Evolutionary conservation across 2,113 vertebrate species (phyloP).

Genomic region (Typhlomys cinereus): DNA sequence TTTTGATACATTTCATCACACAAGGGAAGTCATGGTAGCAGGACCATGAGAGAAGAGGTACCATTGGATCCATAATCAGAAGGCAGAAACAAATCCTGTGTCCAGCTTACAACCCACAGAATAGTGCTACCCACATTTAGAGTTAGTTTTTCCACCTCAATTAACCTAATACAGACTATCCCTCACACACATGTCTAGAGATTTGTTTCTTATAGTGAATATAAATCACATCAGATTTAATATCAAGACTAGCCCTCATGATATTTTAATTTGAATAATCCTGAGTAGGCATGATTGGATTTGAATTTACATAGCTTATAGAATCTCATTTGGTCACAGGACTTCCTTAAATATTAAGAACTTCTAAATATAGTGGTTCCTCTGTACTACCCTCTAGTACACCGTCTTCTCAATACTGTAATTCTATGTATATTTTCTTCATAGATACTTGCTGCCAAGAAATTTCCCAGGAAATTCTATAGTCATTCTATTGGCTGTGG

Average conservation of each 20-base stretch:
- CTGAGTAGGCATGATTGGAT: not conserved
- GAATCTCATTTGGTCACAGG: not conserved
- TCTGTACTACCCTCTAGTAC: not conserved
- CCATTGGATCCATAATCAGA: too few relatives aligned
- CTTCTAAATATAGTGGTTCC: not conserved
- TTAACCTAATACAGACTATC: not conserved
- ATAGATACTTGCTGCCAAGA: not conserved
- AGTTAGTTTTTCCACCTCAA: not conserved
- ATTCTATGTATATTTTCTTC: not conserved
- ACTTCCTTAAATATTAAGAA: not conserved
- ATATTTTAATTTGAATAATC: conserved; percentile 3
- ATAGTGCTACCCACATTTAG: not conserved
- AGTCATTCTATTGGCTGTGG: conserved; percentile 30
- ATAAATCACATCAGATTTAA: not conserved
- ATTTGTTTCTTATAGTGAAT: not conserved
- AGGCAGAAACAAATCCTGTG: not conserved
- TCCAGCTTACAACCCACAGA: not conserved
- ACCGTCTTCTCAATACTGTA: not conserved
- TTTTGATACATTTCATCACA: not conserved
- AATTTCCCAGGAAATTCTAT: not conserved
- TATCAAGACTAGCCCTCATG: not conserved
- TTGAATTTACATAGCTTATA: not conserved
- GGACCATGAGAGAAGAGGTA: not conserved
- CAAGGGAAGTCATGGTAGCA: not conserved
- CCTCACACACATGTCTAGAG: not conserved